A percentile compares a stretch with the other conserved stretches of the same genome.
Evolutionary conservation across 2,113 vertebrate species (phyloP).

Genomic region (Bettongia penicillata): DNA sequence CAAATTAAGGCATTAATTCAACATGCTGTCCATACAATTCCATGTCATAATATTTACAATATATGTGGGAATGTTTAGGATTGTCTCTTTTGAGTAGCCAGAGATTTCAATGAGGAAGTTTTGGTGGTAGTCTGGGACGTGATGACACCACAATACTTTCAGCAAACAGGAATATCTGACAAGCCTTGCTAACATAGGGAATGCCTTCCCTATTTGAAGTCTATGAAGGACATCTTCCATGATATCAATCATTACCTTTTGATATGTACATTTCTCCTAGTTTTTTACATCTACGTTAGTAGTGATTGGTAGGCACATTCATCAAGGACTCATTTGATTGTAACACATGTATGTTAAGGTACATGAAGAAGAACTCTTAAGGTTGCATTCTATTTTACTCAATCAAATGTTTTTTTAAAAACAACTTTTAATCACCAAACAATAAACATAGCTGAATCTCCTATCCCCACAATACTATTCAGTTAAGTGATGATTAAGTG

Average conservation of each 20-base stretch:
- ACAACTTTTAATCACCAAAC: background rate
- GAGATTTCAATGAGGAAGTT: background rate
- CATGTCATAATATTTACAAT: background rate
- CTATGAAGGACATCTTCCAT: background rate
- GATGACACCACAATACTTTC: background rate
- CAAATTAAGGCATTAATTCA: background rate
- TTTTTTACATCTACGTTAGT: background rate
- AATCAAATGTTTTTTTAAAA: background rate
- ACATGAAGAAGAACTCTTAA: background rate
- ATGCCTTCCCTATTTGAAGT: background rate
- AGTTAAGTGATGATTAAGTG: background rate
- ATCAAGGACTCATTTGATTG: background rate
- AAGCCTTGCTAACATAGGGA: background rate
- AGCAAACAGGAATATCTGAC: background rate
- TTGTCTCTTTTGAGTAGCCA: background rate
- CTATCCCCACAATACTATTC: background rate
- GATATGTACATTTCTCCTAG: background rate
- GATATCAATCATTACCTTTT: background rate
- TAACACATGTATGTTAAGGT: background rate
- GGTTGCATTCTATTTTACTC: background rate
- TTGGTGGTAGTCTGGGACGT: background rate
- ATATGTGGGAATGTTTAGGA: background rate
- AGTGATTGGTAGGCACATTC: background rate
- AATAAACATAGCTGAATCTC: background rate
- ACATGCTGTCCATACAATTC: background rate